Base-by-base conservation (phyloP, 1,140 invertebrate genomes). In the Hypothenemus hampei region DNA sequence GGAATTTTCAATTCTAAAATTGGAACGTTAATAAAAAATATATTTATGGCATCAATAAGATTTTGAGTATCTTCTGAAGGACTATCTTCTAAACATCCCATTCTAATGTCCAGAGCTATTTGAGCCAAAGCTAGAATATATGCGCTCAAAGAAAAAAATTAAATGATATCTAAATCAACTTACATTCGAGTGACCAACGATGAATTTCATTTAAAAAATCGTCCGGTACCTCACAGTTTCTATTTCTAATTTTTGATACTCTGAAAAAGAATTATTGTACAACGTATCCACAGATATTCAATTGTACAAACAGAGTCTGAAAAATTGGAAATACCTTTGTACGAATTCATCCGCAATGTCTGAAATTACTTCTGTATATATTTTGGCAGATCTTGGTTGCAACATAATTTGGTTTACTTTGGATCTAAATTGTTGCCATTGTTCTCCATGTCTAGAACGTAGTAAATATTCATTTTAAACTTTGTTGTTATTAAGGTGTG, bases 41-140 rank as follows among this genome's bases (percentile, higher is more conserved):
- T 87, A 64, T 89, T 90, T 0, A 89, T 87, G 0, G 88, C 87
- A 62, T 89, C 77, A 11, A 94, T 93, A 45, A 94, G 88, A 49
- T 82, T 81, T 64, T 89, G 84, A 0, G 88, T 87, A 60, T 93
- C 87, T 0, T 82, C 84, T 59, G 86, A 75, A 13, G 78, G 69
- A 49, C 84, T 72, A 3, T 77, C 72, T 16, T 85, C 81, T n/a
- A 95, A 73, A 48, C 90, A 93, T n/a, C 89, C 89, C n/a, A 94
- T 75, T 61, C 89, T 75, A 1, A 85, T 83, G 63, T 93, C 89
- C 18, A 94, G 73, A 2, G 90, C 90, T 13, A 95, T 85, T 40
- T 84, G 78, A 11, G 86, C 89, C 35, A 93, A 88, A 67, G 86
- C 89, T 92, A 68, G 35, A 49, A 57, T 16, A 24, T n/a, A n/a